Evolutionary conservation across 2,797 vertebrate genomes (phyloP), one percentile per base, ranked within the genome.

Genomic region (Tiaroga cobitis): DNA sequence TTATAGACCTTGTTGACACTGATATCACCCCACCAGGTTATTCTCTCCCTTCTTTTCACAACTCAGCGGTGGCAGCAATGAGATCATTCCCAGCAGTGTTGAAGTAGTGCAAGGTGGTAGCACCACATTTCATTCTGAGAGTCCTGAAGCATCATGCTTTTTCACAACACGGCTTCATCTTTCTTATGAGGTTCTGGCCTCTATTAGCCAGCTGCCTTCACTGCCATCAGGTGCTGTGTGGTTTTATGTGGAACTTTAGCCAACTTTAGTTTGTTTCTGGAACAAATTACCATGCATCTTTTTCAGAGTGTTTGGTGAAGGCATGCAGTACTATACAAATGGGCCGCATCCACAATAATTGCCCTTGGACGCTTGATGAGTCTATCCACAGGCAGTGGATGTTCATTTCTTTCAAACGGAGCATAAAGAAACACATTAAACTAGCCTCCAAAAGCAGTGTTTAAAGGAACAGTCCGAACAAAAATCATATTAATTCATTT

Each of bases 181-280:
- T 63, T 67, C 41, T 77, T 39, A 56, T 41, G 26, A 54, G 61
- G 82, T 74, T 82, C 54, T 63, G 81, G 81, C 70, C 72, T 83
- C 82, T 83, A 83, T 83, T 74, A 65, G 41, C 39, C 81, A 67
- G 81, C 79, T 73, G 56, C 70, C 26, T 74, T 82, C 13, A 24
- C 54, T 49, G 70, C 26, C 54, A 74, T 69, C 63, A 69, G 70
- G 34, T 34, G 51, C 54, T 37, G 29, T 73, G 69, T 59, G 51
- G 29, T 75, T 83, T 63, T 49, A 19, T 65, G 15, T 46, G 29
- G 21, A 74, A 49, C 29, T 49, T 83, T 63, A 63, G 59, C 56
- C 41, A 79, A 32, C 76, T 46, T 79, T 5, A 21, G n/a, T 79
- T 68, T 69, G 21, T 80, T 69, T 80, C 41, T 69, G 41, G 61